phyloP scores from a whole-genome alignment of 2,113 vertebrate species.

The Struthidea cinerea region DNA sequence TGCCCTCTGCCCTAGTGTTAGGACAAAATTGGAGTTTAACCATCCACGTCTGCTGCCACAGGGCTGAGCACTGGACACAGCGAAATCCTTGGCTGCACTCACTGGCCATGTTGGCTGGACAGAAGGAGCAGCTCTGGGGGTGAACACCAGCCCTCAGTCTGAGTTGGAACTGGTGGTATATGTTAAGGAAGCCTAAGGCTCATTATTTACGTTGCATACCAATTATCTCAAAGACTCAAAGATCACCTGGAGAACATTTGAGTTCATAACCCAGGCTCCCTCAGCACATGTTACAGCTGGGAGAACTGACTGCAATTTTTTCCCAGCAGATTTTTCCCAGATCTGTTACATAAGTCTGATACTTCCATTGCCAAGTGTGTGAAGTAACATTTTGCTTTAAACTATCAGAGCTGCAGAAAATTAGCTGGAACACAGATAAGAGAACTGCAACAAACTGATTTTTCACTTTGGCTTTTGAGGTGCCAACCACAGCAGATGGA shows the following conservation, averaged over 20 bases:
- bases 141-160: background rate
- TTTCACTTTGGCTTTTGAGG: background rate
- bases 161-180: background rate
- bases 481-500: background rate
- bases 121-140: background rate
- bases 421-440: background rate
- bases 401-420: background rate
- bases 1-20: background rate
- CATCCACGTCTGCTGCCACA: background rate
- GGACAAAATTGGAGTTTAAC: background rate
- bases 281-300: background rate
- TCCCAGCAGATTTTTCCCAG: conserved; percentile 14
- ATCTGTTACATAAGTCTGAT: background rate
- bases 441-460: conserved; percentile 13
- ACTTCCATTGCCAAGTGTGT: background rate
- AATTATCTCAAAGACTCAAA: background rate
- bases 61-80: background rate
- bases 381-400: background rate
- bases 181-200: background rate
- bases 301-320: background rate
- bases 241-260: background rate
- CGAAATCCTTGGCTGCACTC: background rate
- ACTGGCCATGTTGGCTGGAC: background rate
- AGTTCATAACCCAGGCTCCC: background rate
- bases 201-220: background rate